Evolutionary conservation across 37 sponge, comb jelly and placozoan species (phyloP).

Genomic region (Eunapius fragilis): DNA sequence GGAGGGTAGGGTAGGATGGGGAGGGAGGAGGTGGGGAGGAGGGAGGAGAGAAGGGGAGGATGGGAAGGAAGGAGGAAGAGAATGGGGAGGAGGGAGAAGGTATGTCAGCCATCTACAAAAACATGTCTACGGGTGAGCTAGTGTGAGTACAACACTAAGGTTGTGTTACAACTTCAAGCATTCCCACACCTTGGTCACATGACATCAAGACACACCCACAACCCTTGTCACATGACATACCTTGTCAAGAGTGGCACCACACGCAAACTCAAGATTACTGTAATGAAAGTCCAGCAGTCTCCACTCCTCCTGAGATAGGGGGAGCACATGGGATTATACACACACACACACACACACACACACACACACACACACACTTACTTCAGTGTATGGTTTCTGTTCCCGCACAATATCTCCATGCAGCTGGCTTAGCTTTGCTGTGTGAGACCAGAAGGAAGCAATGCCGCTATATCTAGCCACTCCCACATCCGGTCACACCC

Average conservation of each 20-base stretch:
- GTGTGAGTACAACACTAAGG: no score
- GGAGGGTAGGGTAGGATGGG: neutral
- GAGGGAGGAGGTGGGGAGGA: neutral
- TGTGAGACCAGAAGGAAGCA: neutral
- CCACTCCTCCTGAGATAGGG: slow-evolving; percentile 55
- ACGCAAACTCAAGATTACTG: slow-evolving; percentile 91
- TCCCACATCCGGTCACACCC: neutral
- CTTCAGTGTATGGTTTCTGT: neutral
- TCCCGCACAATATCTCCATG: neutral
- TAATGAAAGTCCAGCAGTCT: slow-evolving; percentile 82
- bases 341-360: slow-evolving; percentile 7
- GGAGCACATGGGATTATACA: neutral
- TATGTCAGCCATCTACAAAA: no score
- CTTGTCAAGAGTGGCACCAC: slow-evolving; percentile 79
- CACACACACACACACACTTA: slow-evolving; percentile 11
- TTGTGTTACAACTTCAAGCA: no score
- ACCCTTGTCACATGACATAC: slow-evolving; percentile 25
- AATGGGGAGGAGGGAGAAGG: neutral
- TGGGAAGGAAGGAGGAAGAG: neutral
- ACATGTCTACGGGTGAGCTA: no score
- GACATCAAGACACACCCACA: neutral
- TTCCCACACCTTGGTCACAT: neutral
- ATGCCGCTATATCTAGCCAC: neutral
- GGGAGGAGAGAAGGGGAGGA: neutral
- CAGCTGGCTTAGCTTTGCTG: neutral